These are phyloP conservation scores for Athalia rosae DNA, from an alignment of 2,888 invertebrate genomes.

Conservation along the genomic window DNA sequence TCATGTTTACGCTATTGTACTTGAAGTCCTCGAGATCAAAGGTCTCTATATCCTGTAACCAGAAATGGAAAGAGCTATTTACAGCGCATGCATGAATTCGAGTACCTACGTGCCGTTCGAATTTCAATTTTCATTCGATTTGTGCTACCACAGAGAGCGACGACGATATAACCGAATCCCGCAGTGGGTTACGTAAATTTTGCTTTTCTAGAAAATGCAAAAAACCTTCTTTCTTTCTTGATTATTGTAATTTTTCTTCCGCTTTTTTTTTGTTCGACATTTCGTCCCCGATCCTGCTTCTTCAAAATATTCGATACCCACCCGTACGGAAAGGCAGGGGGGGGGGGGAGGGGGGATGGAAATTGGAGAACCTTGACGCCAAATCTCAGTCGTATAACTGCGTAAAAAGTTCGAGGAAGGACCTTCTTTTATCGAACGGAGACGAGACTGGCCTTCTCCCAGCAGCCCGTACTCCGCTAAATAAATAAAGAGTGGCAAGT, in stretches of 20 bases:
- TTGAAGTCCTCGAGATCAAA: conserved; percentile 93
- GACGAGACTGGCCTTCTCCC: neutral
- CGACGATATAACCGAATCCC: neutral
- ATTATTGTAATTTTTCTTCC: no score
- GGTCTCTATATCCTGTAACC: conserved; percentile 86
- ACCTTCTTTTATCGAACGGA: neutral
- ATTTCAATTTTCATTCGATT: neutral
- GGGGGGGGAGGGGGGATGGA: neutral
- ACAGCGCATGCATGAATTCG: neutral
- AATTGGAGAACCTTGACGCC: neutral
- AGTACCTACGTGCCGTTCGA: neutral
- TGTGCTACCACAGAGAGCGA: neutral
- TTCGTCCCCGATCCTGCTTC: no score
- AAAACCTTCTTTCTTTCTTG: neutral
- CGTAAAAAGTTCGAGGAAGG: conserved; percentile 4
- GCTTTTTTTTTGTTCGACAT: no score
- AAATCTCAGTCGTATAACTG: neutral
- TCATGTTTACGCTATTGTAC: conserved; percentile 95
- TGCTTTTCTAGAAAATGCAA: conserved; percentile 16
- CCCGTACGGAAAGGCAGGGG: no score
- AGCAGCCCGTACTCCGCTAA: conserved; percentile 4
- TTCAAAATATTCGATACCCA: conserved; percentile 36
- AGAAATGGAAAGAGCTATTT: neutral
- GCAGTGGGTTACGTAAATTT: conserved; percentile 14
- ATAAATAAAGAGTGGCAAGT: conserved; percentile 41